Percentiles rank a stretch among this genome's conserved stretches.
phyloP scores from a whole-genome alignment of 2,797 vertebrate genomes.

The Rhinoraja longicauda region DNA sequence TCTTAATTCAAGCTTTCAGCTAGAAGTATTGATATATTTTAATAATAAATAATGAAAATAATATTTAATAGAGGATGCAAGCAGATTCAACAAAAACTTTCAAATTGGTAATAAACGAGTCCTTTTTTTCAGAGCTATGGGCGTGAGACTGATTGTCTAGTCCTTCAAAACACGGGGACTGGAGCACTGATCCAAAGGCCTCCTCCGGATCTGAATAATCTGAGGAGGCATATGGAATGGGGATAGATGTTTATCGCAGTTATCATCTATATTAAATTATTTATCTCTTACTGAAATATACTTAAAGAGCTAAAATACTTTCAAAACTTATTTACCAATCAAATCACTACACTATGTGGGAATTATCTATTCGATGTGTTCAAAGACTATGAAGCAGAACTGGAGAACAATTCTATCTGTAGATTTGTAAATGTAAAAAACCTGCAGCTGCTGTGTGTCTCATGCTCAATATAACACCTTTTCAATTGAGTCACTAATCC shows the following conservation, averaged over 20 bases:
- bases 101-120: neutral
- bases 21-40: neutral
- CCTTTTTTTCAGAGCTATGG: neutral
- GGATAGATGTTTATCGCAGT: neutral
- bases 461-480: conserved; percentile 13
- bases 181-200: neutral
- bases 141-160: neutral
- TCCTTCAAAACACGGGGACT: neutral
- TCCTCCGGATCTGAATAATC: neutral
- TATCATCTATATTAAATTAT: neutral
- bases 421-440: neutral
- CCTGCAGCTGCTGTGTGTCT: neutral
- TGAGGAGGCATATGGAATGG: neutral
- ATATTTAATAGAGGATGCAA: neutral
- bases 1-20: neutral
- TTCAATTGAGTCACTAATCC: neutral
- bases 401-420: neutral
- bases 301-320: neutral
- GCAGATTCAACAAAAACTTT: neutral
- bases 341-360: neutral
- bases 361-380: neutral
- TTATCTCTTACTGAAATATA: neutral
- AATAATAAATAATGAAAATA: neutral
- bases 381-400: conserved; percentile 1
- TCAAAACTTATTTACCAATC: neutral